Base-by-base conservation (phyloP, 2,113 vertebrate genomes). In the Ophthalmolycus amberensis region DNA sequence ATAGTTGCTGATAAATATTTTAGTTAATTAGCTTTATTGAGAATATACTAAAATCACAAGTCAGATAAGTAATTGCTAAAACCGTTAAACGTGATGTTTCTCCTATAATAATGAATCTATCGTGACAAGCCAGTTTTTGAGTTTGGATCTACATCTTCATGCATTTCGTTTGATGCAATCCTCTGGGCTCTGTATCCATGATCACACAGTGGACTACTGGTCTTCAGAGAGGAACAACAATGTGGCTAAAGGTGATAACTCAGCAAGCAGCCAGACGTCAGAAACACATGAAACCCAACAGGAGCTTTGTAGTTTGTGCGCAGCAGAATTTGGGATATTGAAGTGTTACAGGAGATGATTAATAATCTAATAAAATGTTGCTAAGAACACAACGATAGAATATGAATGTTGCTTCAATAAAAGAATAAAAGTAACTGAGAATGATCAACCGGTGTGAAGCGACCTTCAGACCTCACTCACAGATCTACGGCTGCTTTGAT, bases 401-500 rank as follows among this genome's bases (percentile, higher is more conserved):
- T 38, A 54, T 48, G 40, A 76, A 15, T 10, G 38, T 9, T 3
- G 44, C 56, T 14, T 64, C 10, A 18, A 56, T 68, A 3, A 69
- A 65, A 63, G 50, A 18, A 56, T 68, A 4, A 69, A 65, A 63
- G 50, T 11, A 27, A 15, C 11, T 16, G 18, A 64, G 40, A 40
- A 34, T 3, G 22, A 32, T 14, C 27, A 48, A 64, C 48, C 22
- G 46, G 42, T 65, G 3, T n/a, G 14, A 56, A 18, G 50, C 80
- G 89, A 78, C 85, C 75, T 83, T 84, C 62, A 81, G 71, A 54
- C 40, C 29, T 58, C 56, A 42, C 64, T 62, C 48, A 63, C 34
- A 65, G 54, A 72, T 38, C 16, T 64, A 25, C 22, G 20, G 70
- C 44, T 14, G 40, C 87, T 89, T 83, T 92, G 40, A 87, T 83